Conservation (phyloP, 2,888 invertebrate genomes). For the Heliconius ismenius region DNA sequence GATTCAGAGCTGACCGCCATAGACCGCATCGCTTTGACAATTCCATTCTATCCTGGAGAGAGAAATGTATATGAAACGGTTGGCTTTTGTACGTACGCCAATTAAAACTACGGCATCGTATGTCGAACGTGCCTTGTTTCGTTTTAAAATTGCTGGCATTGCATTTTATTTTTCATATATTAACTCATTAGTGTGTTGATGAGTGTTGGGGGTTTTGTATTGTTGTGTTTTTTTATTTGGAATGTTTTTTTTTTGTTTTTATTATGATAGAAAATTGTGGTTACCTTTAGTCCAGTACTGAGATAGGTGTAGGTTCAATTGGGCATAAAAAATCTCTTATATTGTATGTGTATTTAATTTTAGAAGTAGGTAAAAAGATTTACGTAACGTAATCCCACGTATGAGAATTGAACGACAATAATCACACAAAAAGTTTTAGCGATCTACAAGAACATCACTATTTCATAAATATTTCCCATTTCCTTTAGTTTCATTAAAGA, state of each 20-base stretch:
- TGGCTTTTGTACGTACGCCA: conserved; percentile 38
- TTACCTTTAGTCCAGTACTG: no score
- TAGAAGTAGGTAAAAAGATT: no score
- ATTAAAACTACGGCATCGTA: conserved; percentile 35
- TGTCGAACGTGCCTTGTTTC: conserved; percentile 29
- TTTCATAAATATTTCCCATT: not conserved
- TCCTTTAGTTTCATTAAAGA: conserved; percentile 11
- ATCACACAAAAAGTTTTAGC: not conserved
- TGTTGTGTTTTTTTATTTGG: not conserved
- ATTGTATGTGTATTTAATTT: no score
- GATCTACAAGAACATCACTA: not conserved
- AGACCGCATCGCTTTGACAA: conserved; percentile 36
- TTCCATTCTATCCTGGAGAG: conserved; percentile 26
- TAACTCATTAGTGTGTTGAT: conserved; percentile 9
- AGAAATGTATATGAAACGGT: conserved; percentile 38
- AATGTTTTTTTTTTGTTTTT: not conserved
- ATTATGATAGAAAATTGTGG: no score
- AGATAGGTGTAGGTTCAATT: no score
- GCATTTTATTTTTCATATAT: conserved; percentile 17
- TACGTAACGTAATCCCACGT: no score
- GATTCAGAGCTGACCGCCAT: conserved; percentile 17
- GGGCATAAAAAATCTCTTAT: no score
- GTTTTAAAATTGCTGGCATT: conserved; percentile 12
- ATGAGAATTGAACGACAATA: no score
- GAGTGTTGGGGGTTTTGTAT: not conserved